Base-by-base conservation (phyloP, 2,797 vertebrate species). In the Tadarida brasiliensis region DNA sequence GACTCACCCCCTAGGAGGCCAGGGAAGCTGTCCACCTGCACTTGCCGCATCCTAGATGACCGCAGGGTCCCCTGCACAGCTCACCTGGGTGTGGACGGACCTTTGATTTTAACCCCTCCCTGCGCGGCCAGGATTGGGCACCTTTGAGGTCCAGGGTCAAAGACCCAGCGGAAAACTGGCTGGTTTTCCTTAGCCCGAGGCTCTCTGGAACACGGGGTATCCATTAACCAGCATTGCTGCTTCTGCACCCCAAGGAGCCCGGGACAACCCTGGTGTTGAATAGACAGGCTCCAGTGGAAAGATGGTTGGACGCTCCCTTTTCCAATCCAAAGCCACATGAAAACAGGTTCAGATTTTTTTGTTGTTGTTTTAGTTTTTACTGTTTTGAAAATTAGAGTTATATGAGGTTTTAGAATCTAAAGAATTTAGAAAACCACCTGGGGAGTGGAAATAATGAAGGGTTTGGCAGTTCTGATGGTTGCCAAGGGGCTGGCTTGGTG, bases 131-230 rank as follows among this genome's bases (percentile, higher is more conserved):
- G 65, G 94, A 96, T 96, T 91, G n/a, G 96, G 97, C 92, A 76
- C 33, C n/a, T 94, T 78, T 77, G 68, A 63, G 76, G 80, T 49
- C 91, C 57, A 90, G 68, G n/a, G 78, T 87, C 87, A 95, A 95
- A 96, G 88, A 91, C 86, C 97, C 95, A 61, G 95, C 95, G 96
- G 97, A 96, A 97, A 98, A 97, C 70, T 35, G 97, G 61, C 97
- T 74, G 92, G 93, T 94, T 95, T 95, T 96, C 98, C 96, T 90
- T 90, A 93, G 97, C 92, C 35, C 35, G 87, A 93, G 93, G 90
- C 97, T 96, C 95, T 94, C 97, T 92, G 78, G 57, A 94, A 96
- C 94, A 88, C 39, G 22, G 87, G 83, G 96, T 95, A 67, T 97
- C 96, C n/a, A 10, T 97, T 97, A 95, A 97, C 94, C 92, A 85